Evolutionary conservation across 2,797 vertebrate genomes (phyloP).

Genomic region (Micromesistius poutassou): DNA sequence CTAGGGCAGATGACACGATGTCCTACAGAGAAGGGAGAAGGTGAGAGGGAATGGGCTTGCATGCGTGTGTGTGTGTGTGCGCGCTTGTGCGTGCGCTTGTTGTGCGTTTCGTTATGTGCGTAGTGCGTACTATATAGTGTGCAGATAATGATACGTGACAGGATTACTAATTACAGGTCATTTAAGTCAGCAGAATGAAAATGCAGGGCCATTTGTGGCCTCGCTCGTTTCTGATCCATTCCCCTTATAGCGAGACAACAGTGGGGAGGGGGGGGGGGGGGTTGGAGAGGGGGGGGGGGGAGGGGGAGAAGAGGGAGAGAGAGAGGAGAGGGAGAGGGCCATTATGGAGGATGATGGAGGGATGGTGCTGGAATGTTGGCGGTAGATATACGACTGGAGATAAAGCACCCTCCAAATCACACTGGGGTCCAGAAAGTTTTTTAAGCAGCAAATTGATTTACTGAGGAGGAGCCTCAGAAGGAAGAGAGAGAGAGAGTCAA

Average conservation of each 20-base stretch:
- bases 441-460: neutral
- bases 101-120: neutral
- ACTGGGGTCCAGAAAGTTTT: neutral
- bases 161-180: conserved; percentile 41
- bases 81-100: neutral
- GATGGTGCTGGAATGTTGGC: conserved; percentile 16
- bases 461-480: neutral
- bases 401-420: neutral
- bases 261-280: conserved; percentile 4
- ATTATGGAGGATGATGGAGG: conserved; percentile 8
- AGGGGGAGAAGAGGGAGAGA: conserved; percentile 7
- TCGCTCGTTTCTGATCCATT: conserved; percentile 26
- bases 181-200: conserved; percentile 38
- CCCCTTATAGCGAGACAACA: conserved; percentile 26
- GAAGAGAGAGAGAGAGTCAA: too few relatives aligned
- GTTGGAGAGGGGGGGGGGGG: conserved; percentile 21
- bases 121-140: too few relatives aligned
- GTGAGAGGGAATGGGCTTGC: neutral
- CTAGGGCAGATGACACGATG: conserved; percentile 18
- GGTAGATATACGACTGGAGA: conserved; percentile 10
- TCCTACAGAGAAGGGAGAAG: conserved; percentile 18
- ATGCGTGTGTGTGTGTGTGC: neutral
- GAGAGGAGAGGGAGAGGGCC: conserved; percentile 14
- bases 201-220: conserved; percentile 39
- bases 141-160: conserved; percentile 23